These are phyloP conservation scores for Nasonia longicornis DNA, from an alignment of 1,140 invertebrate genomes.

Conservation along the genomic window DNA sequence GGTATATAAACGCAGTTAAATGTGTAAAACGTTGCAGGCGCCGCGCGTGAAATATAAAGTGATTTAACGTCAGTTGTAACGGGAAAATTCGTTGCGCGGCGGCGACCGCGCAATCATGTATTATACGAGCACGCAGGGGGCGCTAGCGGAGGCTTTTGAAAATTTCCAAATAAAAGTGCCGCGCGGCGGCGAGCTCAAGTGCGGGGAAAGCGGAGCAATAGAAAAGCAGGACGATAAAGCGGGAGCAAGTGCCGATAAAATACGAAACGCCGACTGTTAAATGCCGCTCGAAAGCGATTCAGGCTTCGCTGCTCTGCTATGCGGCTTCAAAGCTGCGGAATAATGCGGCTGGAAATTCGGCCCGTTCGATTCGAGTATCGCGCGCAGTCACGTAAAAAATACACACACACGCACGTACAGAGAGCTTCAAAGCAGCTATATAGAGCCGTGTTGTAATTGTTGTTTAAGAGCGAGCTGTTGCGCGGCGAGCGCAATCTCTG, in stretches of 20 bases:
- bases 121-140: not conserved
- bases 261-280: constrained; percentile 43
- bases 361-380: not conserved
- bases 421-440: not conserved
- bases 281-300: constrained; percentile 35
- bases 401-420: too few relatives aligned
- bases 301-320: not conserved
- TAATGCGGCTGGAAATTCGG: constrained; percentile 50
- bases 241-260: constrained; percentile 37
- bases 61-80: not conserved
- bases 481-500: not conserved
- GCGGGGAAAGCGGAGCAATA: constrained; percentile 6
- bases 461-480: not conserved
- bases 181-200: not conserved
- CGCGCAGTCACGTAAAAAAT: not conserved
- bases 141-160: not conserved
- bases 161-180: not conserved
- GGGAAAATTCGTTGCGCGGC: not conserved
- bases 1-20: not conserved
- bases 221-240: constrained; percentile 26
- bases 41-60: not conserved
- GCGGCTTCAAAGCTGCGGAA: constrained; percentile 26
- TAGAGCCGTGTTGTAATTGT: not conserved
- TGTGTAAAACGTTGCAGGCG: not conserved
- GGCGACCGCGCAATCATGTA: not conserved